A percentile compares a stretch with the other conserved stretches of the same genome.
phyloP scores from a whole-genome alignment of 2,888 invertebrate species.

The Nemurella pictetii region DNA sequence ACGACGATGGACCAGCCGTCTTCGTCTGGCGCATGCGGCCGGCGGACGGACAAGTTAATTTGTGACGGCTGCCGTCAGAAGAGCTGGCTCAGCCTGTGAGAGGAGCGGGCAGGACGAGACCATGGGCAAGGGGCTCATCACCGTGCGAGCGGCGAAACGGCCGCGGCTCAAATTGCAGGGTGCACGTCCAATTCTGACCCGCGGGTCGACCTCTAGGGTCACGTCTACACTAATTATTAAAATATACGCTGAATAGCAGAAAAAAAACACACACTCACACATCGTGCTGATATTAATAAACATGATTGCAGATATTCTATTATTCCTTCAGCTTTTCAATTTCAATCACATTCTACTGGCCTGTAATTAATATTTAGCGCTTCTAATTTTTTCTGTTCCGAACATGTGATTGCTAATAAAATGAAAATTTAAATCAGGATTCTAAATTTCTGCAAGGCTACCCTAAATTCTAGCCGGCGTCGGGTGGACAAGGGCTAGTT shows the following conservation, averaged over 20 bases:
- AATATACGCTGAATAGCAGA: background rate
- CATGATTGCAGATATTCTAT: background rate
- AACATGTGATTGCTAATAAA: no score
- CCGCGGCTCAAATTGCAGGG: slow-evolving; percentile 21
- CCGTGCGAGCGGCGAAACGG: background rate
- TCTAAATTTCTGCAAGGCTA: no score
- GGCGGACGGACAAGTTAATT: slow-evolving; percentile 33
- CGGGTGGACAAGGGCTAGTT: no score
- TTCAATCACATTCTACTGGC: no score
- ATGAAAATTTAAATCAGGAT: no score
- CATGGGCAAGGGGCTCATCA: background rate
- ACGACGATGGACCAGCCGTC: background rate
- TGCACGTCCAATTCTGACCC: slow-evolving; percentile 10
- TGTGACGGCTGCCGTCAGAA: slow-evolving; percentile 28
- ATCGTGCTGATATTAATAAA: background rate
- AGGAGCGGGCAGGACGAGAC: background rate
- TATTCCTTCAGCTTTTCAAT: no score
- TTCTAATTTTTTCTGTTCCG: no score
- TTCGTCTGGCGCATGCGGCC: background rate
- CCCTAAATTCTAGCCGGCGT: no score
- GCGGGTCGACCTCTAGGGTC: background rate
- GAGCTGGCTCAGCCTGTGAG: slow-evolving; percentile 4
- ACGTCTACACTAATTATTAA: background rate
- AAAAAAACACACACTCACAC: background rate
- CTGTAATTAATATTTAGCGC: no score